phyloP scores from a whole-genome alignment of 2,113 vertebrate genomes.

The Carlito syrichta region DNA sequence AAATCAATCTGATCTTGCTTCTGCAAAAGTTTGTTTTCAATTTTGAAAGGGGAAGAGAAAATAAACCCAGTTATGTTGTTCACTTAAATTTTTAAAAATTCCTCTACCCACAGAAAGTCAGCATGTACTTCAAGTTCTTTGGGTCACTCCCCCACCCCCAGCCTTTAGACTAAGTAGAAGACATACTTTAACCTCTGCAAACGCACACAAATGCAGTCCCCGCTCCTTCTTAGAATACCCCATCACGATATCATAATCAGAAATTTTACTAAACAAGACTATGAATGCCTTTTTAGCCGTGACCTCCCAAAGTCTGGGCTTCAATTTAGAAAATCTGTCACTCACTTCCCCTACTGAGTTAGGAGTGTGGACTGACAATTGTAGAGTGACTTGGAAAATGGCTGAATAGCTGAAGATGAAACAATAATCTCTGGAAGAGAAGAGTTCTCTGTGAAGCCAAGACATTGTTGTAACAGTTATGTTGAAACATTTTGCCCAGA shows the following conservation, averaged over 20 bases:
- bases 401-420: neutral
- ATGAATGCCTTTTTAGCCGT: neutral
- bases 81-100: neutral
- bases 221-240: neutral
- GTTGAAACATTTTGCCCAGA: neutral
- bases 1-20: neutral
- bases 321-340: neutral
- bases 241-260: neutral
- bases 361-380: neutral
- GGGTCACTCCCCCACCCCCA: neutral
- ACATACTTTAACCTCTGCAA: neutral
- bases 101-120: neutral
- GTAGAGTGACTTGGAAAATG: neutral
- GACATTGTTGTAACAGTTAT: neutral
- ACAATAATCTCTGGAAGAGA: neutral
- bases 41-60: neutral
- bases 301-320: neutral
- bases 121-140: neutral
- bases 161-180: neutral
- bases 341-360: neutral
- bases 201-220: neutral
- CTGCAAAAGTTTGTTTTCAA: neutral
- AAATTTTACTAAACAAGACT: neutral
- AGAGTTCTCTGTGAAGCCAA: neutral
- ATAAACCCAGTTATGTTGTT: neutral